phyloP scores from a whole-genome alignment of 2,113 vertebrate species.

The Rhinolophus ferrumequinum region DNA sequence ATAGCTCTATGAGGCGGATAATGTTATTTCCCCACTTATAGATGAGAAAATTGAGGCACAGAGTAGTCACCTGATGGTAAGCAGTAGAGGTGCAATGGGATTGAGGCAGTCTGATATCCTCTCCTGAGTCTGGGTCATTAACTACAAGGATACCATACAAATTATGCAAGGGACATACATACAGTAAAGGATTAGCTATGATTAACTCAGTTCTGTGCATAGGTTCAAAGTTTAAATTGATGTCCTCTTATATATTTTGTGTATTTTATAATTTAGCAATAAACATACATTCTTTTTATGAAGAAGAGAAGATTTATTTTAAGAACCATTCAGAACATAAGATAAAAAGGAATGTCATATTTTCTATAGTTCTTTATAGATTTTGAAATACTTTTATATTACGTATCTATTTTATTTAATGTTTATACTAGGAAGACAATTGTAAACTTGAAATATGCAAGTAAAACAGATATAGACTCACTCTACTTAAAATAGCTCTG shows the following conservation, averaged over 20 bases:
- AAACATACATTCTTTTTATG: background rate
- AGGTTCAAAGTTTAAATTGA: background rate
- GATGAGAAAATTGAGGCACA: background rate
- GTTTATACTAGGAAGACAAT: background rate
- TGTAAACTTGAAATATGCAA: background rate
- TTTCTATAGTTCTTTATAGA: background rate
- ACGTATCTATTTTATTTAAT: background rate
- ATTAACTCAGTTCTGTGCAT: background rate
- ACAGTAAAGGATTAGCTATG: background rate
- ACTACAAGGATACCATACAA: background rate
- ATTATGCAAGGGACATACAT: background rate
- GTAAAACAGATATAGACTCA: background rate
- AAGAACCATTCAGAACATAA: background rate
- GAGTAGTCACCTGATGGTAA: background rate
- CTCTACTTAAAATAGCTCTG: background rate
- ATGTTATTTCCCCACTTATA: background rate
- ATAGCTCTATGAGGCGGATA: background rate
- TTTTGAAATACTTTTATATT: background rate
- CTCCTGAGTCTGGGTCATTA: background rate
- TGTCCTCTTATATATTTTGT: background rate
- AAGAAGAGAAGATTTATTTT: constrained; percentile 18
- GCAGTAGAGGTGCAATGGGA: background rate
- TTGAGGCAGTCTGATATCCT: background rate
- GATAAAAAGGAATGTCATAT: background rate
- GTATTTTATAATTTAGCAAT: background rate